Conservation (phyloP, 2,888 invertebrate genomes). For the Trissonchulus latispiculum region DNA sequence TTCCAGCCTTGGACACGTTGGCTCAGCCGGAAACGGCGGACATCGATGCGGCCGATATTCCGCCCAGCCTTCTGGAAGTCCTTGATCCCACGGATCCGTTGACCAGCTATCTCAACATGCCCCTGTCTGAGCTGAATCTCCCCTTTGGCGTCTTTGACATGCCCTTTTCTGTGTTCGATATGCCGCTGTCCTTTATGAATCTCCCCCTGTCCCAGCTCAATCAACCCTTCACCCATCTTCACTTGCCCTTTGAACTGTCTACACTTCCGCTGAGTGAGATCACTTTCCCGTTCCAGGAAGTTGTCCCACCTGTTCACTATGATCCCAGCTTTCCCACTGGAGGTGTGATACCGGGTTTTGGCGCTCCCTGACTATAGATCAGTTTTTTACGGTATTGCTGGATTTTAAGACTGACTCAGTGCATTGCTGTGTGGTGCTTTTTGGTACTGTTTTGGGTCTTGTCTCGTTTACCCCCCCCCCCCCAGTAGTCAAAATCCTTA, state of each 20-base stretch:
- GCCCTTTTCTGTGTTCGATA: slow-evolving; percentile 22
- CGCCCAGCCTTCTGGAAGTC: slow-evolving; percentile 22
- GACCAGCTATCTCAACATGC: slow-evolving; percentile 22
- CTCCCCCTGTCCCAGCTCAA: slow-evolving; percentile 22
- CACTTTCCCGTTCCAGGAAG: slow-evolving; percentile 17
- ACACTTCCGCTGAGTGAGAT: slow-evolving; percentile 17
- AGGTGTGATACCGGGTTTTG: too few species aligned
- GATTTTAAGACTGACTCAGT: too few species aligned
- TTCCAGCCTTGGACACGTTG: slow-evolving; percentile 9
- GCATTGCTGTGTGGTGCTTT: too few species aligned
- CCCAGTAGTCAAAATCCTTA: too few species aligned
- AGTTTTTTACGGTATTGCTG: too few species aligned
- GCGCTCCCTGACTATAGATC: too few species aligned
- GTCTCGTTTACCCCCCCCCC: too few species aligned
- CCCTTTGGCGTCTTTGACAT: slow-evolving; percentile 23
- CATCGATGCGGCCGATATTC: slow-evolving; percentile 22
- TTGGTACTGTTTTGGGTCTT: too few species aligned
- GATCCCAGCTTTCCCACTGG: too few species aligned
- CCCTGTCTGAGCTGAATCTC: slow-evolving; percentile 22
- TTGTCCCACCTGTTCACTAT: slow-evolving; percentile 5
- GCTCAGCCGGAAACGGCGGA: background rate
- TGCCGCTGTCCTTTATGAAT: slow-evolving; percentile 23
- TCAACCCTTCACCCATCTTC: slow-evolving; percentile 23
- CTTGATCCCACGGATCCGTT: slow-evolving; percentile 20
- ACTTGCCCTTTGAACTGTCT: slow-evolving; percentile 23